Conservation (phyloP, 2,888 invertebrate species). For the Catocala fraxini region DNA sequence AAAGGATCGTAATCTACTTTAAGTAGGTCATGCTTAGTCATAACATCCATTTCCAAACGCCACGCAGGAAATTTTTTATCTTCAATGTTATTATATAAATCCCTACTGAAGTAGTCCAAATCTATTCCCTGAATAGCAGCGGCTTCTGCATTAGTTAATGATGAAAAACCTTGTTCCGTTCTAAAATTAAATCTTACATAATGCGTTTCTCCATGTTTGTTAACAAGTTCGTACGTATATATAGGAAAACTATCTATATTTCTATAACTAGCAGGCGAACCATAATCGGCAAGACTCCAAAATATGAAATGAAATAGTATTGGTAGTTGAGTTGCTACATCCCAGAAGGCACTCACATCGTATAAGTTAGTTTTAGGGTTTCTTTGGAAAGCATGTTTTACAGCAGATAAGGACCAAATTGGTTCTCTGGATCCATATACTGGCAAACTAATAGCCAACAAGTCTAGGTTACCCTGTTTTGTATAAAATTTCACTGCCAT, state of each 20-base stretch:
- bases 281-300: conserved; percentile 94
- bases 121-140: conserved; percentile 87
- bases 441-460: conserved; percentile 80
- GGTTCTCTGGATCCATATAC: conserved; percentile 87
- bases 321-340: conserved; percentile 80
- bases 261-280: conserved; percentile 94
- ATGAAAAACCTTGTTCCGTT: conserved; percentile 94
- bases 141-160: conserved; percentile 89
- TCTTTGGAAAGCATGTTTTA: conserved; percentile 84
- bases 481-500: conserved; percentile 68
- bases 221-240: conserved; percentile 95
- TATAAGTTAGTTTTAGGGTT: conserved; percentile 83
- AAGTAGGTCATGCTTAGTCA: conserved; percentile 70
- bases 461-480: conserved; percentile 58
- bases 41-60: conserved; percentile 75
- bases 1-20: conserved; percentile 73
- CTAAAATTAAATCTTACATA: conserved; percentile 96
- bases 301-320: conserved; percentile 92
- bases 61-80: conserved; percentile 85
- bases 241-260: conserved; percentile 96
- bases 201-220: conserved; percentile 89
- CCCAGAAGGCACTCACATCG: conserved; percentile 77
- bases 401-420: conserved; percentile 74
- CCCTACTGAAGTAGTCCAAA: conserved; percentile 92
- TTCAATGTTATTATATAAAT: conserved; percentile 72